Evolutionary conservation across 2,888 invertebrate genomes (phyloP), one percentile per base, ranked within the genome.

Genomic region (Platynereis dumerilii): DNA sequence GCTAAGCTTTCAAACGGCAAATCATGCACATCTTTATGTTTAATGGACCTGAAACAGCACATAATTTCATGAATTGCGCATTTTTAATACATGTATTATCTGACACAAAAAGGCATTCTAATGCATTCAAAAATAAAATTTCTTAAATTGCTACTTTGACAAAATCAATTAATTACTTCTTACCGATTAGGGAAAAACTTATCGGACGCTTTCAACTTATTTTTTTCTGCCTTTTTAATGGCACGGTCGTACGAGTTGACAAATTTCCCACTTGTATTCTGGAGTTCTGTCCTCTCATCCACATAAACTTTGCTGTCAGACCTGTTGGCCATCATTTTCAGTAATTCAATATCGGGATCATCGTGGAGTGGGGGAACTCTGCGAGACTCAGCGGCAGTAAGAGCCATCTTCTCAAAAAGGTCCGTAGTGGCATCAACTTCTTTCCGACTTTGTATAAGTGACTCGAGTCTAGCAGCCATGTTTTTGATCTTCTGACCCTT

Each of bases 391-490:
- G 53, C 55, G 22, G 61, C 61, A 2, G 28, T 24, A 5, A 61
- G 15, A 17, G 61, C 22, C 42, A 61, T 28, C n/a, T 55, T 28
- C 17, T 53, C 22, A 28, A 61, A 61, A 2, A 61, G 61, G 2
- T 61, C 42, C 1, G 54, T 24, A 10, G 61, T 55, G 2, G 5
- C 27, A 34, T 61, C 61, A 10, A 61, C 55, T 7, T 54, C 15
- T 17, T 22, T 5, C 10, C 54, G 61, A n/a, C 24, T 53, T 7
- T 7, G 3, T 10, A 61, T 39, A 12, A 34, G 53, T 10, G 15
- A 22, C 17, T 54, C 29, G 12, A 61, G 1, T 5, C 55, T 48
- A 2, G 20, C 39, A 2, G 54, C 29, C 2, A 39, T n/a, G 5
- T 17, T 29, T 1, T 24, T 24, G 5, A 61, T 61, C 44, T 55